Evolutionary conservation across 2,797 vertebrate species (phyloP), one percentile per base, ranked within the genome.

Genomic region (Borostomias antarcticus): DNA sequence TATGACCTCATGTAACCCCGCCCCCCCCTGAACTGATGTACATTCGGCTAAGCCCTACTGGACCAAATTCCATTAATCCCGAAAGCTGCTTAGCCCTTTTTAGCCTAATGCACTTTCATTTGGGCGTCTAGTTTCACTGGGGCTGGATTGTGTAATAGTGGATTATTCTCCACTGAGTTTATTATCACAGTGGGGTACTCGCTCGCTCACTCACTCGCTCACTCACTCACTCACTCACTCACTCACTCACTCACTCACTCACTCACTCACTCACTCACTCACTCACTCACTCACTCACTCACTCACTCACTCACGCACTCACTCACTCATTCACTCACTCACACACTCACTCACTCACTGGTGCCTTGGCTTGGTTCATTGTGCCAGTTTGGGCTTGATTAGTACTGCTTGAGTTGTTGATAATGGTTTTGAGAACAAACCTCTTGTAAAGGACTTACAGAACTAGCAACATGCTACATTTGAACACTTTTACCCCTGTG

Each of bases 41-140:
- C 15, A 8, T 10, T 33, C 17, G 4, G 8, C 35, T 23, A 15
- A 40, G 21, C 35, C 57, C 54, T 35, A 58, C 29, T 19, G 32
- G 54, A 19, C 47, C n/a, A 19, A 50, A 58, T 58, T 35, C 32
- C 32, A 58, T 58, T 58, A 58, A 58, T 58, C 54, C 30, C 17
- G n/a, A 58, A 58, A 58, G 54, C 29, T 19, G 54, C 54, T 43
- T 40, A 40, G 35, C 3, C 13, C 35, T 40, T 58, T 58, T 66
- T 50, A 59, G 28, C 45, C 45, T 35, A 32, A 52, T 60, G 48
- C 37, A 37, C 59, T 68, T 53, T 28, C 48, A 61, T 45, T 61
- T 25, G 26, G 52, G 29, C 23, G 11, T 40, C 58, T 68, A 19
- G 32, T 68, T 50, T 43, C n/a, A 50, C 43, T 53, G 58, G 33